Base-by-base conservation (phyloP, 2,113 vertebrate genomes). In the Uria lomvia region DNA sequence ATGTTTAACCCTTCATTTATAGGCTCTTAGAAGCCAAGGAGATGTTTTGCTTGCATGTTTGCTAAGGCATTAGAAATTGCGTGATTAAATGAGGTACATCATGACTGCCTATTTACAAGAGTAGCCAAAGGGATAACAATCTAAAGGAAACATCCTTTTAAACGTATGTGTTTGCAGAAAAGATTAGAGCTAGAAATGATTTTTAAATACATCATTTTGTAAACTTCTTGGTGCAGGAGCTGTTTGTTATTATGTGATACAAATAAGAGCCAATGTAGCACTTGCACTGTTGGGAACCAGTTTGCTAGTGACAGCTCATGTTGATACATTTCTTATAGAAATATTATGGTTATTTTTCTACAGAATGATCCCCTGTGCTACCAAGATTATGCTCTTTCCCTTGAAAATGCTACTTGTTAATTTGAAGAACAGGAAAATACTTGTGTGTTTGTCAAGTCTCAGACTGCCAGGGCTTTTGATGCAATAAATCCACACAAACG, bases 1-100 rank as follows among this genome's bases (percentile, higher is more conserved):
- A 8, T 52, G 67, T 90, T 98, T 98, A 98, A 98, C 97, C 95
- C 98, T 98, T 98, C 86, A 19, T 77, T 72, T 50, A 50, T 47
- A 73, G 53, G 11, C 75, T 92, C 52, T 75, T 52, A 67, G 67
- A 38, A 88, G 86, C 79, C 68, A 79, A 60, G 72, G 53, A 71
- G 52, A 40, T 43, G 60, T 86, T 91, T 91, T 63, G 58, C 84
- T 77, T 88, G 55, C 23, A 1, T 40, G n/a, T 72, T 93, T 91
- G 58, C 90, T 83, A 50, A 87, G 75, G 89, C 77, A 62, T 95
- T 60, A 38, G 59, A 53, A 49, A 80, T 55, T 71, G 81, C 15
- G 0, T 86, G 90, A 86, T 60, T 67, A 62, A 92, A 56, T 83
- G 73, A 78, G 8, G 0, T 27, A 49, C 66, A 42, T 77, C 3